Conservation (phyloP, 2,113 vertebrate species). For the Tylochromis polylepis region DNA sequence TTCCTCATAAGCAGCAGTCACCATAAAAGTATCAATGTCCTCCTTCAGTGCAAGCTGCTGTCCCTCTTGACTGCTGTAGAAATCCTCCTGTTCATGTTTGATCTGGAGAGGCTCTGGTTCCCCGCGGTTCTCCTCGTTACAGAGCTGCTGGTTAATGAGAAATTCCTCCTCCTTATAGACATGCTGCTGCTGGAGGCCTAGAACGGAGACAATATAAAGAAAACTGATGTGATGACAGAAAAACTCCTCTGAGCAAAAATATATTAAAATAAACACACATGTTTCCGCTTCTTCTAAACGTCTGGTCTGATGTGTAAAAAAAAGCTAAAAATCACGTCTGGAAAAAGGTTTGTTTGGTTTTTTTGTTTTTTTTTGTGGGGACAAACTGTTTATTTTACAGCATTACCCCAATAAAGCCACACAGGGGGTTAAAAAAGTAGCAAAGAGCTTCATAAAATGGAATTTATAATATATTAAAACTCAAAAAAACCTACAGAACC, state of each 20-base stretch:
- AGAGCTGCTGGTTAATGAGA: neutral
- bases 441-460: accelerated
- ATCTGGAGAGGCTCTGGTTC: neutral
- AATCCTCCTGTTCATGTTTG: neutral
- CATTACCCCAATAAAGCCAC: neutral
- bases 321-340: neutral
- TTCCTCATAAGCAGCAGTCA: neutral
- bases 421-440: neutral
- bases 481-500: neutral
- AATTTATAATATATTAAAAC: neutral
- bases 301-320: neutral
- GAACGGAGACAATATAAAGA: accelerated
- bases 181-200: neutral
- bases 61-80: neutral
- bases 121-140: neutral
- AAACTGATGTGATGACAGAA: neutral
- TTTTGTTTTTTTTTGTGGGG: neutral
- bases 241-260: neutral
- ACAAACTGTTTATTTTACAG: neutral
- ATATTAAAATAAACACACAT: neutral
- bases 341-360: neutral
- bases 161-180: neutral
- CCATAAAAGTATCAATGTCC: neutral
- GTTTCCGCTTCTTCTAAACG: neutral
- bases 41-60: neutral